Evolutionary conservation across 2,113 vertebrate genomes (phyloP).

Genomic region (Ceuthmochares aereus): DNA sequence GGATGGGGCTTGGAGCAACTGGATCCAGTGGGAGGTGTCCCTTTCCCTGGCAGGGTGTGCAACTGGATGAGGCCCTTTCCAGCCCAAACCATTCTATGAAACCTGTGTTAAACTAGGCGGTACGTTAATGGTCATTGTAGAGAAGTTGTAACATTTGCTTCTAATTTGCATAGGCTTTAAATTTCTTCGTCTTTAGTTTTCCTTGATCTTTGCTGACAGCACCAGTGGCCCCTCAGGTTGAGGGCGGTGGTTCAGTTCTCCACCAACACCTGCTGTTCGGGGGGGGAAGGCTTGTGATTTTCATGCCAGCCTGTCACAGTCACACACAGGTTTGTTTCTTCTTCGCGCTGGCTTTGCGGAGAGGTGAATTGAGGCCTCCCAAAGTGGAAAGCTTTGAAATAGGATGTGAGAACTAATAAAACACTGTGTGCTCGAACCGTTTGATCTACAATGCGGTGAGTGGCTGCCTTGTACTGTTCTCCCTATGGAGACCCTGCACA

Average conservation of each 20-base stretch:
- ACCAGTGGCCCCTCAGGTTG: not conserved
- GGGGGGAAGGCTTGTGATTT: not conserved
- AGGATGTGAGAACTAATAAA: not conserved
- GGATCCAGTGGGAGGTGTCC: too few relatives aligned
- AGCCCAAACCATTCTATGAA: too few relatives aligned
- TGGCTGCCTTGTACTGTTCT: not conserved
- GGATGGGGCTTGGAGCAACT: too few relatives aligned
- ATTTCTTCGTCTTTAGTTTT: rapidly evolving
- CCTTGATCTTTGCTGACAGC: rapidly evolving
- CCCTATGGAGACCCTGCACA: not conserved
- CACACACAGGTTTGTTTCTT: not conserved
- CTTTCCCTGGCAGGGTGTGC: too few relatives aligned
- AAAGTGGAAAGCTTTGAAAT: not conserved
- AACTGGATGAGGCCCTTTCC: too few relatives aligned
- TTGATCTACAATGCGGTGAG: not conserved
- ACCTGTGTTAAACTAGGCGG: not conserved
- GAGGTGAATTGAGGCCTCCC: not conserved
- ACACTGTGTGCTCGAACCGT: not conserved
- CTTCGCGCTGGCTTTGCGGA: not conserved
- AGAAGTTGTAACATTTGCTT: not conserved
- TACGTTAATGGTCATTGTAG: not conserved
- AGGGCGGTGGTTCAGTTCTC: not conserved
- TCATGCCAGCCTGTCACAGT: not conserved
- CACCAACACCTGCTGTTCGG: not conserved
- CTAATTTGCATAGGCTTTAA: not conserved